Percentiles rank a stretch among this genome's conserved stretches.
Conservation (phyloP, 2,888 invertebrate genomes). For the Platypus cylindrus region DNA sequence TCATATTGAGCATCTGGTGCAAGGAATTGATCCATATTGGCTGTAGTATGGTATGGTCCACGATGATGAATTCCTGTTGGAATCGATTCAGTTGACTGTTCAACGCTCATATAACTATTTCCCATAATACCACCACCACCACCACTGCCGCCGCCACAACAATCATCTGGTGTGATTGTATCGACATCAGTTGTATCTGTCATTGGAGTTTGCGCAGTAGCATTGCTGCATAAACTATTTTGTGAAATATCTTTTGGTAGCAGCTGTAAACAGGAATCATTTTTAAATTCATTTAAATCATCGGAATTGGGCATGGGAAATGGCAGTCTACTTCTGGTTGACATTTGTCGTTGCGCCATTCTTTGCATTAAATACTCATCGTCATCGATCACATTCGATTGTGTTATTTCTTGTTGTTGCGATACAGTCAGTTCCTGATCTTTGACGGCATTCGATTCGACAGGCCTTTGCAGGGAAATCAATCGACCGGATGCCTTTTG, state of each 20-base stretch:
- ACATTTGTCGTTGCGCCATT: slow-evolving; percentile 44
- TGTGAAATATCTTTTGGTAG: slow-evolving; percentile 30
- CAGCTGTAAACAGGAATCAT: slow-evolving; percentile 25
- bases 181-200: slow-evolving; percentile 36
- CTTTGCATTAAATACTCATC: slow-evolving; percentile 47
- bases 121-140: too few relatives aligned
- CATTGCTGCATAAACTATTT: slow-evolving; percentile 32
- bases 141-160: too few relatives aligned
- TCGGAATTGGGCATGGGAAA: slow-evolving; percentile 38
- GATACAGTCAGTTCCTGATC: slow-evolving; percentile 1
- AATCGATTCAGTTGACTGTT: slow-evolving; percentile 22
- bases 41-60: slow-evolving; percentile 16
- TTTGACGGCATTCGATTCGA: slow-evolving; percentile 24
- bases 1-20: slow-evolving; percentile 54
- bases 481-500: slow-evolving; percentile 28
- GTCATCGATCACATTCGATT: slow-evolving; percentile 32
- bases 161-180: slow-evolving; percentile 30
- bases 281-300: slow-evolving; percentile 24
- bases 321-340: slow-evolving; percentile 45
- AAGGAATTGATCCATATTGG: slow-evolving; percentile 32
- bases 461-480: slow-evolving; percentile 35
- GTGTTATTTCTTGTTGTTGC: slow-evolving; percentile 26
- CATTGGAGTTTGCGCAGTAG: slow-evolving; percentile 33
- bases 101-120: slow-evolving; percentile 28
- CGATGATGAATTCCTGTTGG: slow-evolving; percentile 21